Evolutionary conservation across 92 coral and sea anemone species (phyloP).

Genomic region (Umimayanthus kanabou): DNA sequence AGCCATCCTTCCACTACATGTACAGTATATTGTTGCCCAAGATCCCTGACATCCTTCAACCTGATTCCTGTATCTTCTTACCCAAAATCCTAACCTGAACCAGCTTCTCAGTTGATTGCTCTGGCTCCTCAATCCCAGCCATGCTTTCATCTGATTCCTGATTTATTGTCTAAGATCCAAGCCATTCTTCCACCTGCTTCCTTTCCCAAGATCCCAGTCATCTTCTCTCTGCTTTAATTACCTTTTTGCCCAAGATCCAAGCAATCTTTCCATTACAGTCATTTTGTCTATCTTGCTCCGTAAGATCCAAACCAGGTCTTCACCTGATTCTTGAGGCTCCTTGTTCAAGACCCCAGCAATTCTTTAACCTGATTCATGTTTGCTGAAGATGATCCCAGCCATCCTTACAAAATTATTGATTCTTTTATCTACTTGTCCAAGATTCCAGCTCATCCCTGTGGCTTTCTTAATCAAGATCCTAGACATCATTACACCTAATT

Average conservation of each 20-base stretch:
- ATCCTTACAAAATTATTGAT: too few relatives aligned
- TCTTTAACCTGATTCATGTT: too few relatives aligned
- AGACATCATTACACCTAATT: too few relatives aligned
- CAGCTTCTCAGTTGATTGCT: neutral
- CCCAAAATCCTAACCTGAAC: neutral
- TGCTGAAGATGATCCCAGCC: too few relatives aligned
- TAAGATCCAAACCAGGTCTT: slow-evolving; percentile 29
- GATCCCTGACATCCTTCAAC: neutral
- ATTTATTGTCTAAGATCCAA: too few relatives aligned
- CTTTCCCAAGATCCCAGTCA: neutral
- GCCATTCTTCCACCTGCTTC: neutral
- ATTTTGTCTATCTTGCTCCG: neutral
- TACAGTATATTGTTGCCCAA: neutral
- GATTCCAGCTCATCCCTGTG: too few relatives aligned
- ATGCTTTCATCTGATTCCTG: neutral
- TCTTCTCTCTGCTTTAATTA: neutral
- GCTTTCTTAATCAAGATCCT: too few relatives aligned
- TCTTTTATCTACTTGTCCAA: too few relatives aligned
- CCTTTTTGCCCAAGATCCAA: neutral
- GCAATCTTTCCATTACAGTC: too few relatives aligned
- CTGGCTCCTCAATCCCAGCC: neutral
- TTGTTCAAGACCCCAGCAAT: slow-evolving; percentile 36
- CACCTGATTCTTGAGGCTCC: too few relatives aligned
- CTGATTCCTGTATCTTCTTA: neutral
- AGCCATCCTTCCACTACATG: neutral